phyloP scores from a whole-genome alignment of 2,113 vertebrate genomes.

The Centropus unirufus region DNA sequence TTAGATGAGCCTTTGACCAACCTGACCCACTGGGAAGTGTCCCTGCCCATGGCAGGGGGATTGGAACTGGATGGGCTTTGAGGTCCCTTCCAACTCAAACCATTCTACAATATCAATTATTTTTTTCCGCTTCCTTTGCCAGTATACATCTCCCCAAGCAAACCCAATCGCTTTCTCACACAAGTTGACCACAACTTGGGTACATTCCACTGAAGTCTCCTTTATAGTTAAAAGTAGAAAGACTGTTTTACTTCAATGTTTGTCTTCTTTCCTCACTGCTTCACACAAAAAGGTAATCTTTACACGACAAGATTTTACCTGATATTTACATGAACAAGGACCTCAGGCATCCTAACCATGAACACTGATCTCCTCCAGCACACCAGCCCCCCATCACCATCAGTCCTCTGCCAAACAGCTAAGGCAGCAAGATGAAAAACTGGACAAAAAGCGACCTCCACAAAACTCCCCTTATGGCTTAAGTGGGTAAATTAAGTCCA shows the following conservation, averaged over 20 bases:
- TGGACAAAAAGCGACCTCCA: neutral
- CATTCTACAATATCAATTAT: no score
- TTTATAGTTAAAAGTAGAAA: neutral
- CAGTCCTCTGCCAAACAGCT: neutral
- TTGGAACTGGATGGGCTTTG: no score
- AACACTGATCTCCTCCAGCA: neutral
- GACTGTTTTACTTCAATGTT: neutral
- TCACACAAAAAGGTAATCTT: neutral
- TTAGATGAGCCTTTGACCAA: no score
- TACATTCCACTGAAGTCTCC: neutral
- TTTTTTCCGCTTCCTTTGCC: neutral
- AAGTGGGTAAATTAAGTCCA: neutral
- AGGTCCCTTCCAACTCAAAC: no score
- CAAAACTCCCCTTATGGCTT: neutral
- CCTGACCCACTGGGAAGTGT: no score
- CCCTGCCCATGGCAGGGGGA: no score
- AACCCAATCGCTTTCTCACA: neutral
- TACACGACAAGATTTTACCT: neutral
- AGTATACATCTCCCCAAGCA: neutral
- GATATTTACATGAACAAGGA: fast-evolving
- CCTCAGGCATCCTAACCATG: neutral
- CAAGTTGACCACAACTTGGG: neutral
- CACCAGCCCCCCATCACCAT: neutral
- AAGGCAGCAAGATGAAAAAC: neutral
- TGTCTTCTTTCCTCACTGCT: neutral